Percentiles rank a stretch among this genome's conserved stretches.
Evolutionary conservation across 2,888 invertebrate genomes (phyloP).

Genomic region (Formica aserva): DNA sequence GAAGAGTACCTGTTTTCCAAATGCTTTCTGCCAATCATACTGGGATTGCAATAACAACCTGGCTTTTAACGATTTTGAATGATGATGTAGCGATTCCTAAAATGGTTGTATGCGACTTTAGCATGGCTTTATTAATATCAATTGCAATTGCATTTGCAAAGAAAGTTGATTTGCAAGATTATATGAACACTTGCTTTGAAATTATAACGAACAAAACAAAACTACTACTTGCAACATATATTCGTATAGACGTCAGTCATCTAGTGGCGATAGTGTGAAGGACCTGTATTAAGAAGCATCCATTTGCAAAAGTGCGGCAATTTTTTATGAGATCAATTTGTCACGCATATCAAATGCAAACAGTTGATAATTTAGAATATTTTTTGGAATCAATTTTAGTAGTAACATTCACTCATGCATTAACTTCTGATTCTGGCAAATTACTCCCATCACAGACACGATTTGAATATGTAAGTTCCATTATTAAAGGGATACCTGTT

Average conservation of each 20-base stretch:
- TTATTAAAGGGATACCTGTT: background rate
- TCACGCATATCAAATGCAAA: constrained; percentile 3
- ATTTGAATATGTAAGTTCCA: background rate
- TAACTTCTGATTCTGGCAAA: background rate
- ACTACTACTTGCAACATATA: background rate
- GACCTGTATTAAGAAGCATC: background rate
- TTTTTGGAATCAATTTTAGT: constrained; percentile 7
- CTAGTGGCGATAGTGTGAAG: background rate
- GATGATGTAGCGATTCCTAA: background rate
- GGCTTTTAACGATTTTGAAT: background rate
- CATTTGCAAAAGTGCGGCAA: background rate
- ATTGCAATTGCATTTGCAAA: constrained; percentile 8
- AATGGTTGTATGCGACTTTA: constrained; percentile 6
- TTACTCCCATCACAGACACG: background rate
- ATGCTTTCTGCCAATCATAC: background rate
- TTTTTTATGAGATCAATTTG: constrained; percentile 9
- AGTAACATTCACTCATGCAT: background rate
- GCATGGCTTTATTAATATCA: background rate
- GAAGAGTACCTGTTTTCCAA: constrained; percentile 3
- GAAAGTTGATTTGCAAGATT: background rate
- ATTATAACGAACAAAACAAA: background rate
- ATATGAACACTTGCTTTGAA: background rate
- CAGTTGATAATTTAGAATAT: background rate
- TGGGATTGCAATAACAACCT: background rate
- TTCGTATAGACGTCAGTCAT: background rate